Base-by-base conservation (phyloP, 1,140 invertebrate species). In the Drosophila cardini region DNA sequence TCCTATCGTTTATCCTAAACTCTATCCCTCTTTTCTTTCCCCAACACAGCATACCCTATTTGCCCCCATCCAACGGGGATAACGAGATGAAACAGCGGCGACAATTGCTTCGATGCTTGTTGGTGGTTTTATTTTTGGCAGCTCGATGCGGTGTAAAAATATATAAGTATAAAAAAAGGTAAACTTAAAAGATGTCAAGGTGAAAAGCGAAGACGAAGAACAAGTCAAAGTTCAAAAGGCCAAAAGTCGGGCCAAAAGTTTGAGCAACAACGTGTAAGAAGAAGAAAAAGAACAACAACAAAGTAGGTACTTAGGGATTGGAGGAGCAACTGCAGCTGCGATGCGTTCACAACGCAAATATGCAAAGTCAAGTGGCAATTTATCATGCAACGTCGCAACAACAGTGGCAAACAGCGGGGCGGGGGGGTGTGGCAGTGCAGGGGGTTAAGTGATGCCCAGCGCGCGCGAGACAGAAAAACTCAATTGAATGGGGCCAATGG, bases 321-420 rank as follows among this genome's bases (percentile, higher is more conserved):
- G 61, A 55, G 52, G 18, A 56, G 15, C 55, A 42, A 42, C 61
- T 50, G 36, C 45, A 62, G 67, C 50, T 69, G 60, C 74, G 61
- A 85, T 40, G 36, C 36, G 16, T 36, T 72, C 78, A 75, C 67
- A 76, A 52, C 76, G 57, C 72, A 83, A 87, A 87, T 87, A 86
- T 86, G 83, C 83, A 87, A 86, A 86, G 83, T 86, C 83, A 86
- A 86, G 83, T 87, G 83, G 79, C 83, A 86, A 86, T 86, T 86
- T 86, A 86, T 86, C 83, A 86, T 82, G 52, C 73, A 58, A 57
- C 77, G 80, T 77, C 84, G 52, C 52, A 72, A 15, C 34, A 18
- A 30, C 62, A 50, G 50, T 43, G 53, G 34, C 30, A 34, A 34
- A 16, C 16, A 55, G 6, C 15, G 48, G 36, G 40, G 18, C 38